Evolutionary conservation across 1,140 invertebrate species (phyloP).

Genomic region (Cataglyphis hispanica): DNA sequence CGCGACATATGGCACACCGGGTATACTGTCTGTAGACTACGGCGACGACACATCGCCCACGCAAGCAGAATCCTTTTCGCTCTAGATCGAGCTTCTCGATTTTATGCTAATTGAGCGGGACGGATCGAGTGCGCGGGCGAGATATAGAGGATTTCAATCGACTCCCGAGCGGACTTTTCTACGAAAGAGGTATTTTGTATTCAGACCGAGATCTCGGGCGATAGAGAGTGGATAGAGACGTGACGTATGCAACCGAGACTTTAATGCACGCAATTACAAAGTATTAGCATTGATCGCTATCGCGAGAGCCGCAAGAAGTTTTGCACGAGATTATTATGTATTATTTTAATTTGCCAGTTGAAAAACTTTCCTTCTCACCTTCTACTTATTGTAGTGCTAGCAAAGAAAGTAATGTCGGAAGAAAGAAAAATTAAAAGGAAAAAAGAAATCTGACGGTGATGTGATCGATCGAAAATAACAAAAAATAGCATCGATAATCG

Average conservation of each 20-base stretch:
- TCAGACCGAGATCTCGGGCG: neutral
- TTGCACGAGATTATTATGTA: neutral
- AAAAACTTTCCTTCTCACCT: neutral
- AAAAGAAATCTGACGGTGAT: neutral
- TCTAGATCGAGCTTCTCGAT: slow-evolving; percentile 21
- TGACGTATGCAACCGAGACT: slow-evolving; percentile 31
- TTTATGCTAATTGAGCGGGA: slow-evolving; percentile 41
- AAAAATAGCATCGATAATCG: neutral
- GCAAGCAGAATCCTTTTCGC: slow-evolving; percentile 21
- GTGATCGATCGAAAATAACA: neutral
- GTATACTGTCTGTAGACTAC: neutral
- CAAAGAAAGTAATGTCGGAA: neutral
- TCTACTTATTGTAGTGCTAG: neutral
- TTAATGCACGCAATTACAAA: slow-evolving; percentile 42
- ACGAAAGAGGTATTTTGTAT: slow-evolving; percentile 43
- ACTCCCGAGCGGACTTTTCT: slow-evolving; percentile 32
- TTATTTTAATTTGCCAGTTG: neutral
- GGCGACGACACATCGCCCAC: neutral
- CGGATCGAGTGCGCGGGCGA: slow-evolving; percentile 9
- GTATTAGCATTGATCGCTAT: slow-evolving; percentile 27
- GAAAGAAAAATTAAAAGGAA: neutral
- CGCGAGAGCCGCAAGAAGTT: neutral
- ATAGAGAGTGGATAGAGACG: slow-evolving; percentile 3
- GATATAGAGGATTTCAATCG: slow-evolving; percentile 16
- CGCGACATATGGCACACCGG: slow-evolving; percentile 39